A percentile compares a stretch with the other conserved stretches of the same genome.
Evolutionary conservation across 2,888 invertebrate species (phyloP).

Genomic region (Lycia hirtaria): DNA sequence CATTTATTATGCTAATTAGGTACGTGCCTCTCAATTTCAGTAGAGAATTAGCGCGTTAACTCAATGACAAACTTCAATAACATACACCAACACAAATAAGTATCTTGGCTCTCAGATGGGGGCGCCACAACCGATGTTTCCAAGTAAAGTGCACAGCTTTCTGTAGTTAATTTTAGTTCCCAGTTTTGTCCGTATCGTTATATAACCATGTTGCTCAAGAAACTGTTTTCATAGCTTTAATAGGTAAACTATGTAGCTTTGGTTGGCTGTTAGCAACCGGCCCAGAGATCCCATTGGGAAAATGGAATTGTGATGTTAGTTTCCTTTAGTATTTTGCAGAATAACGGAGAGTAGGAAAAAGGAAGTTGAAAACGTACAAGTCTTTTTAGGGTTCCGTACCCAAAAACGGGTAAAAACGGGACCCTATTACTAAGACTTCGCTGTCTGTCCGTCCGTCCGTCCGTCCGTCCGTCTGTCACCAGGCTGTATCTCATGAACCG

Average conservation of each 20-base stretch:
- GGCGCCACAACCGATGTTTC: background rate
- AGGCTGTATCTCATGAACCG: no score
- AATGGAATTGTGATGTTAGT: background rate
- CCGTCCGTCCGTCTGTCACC: no score
- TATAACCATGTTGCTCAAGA: background rate
- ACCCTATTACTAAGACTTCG: no score
- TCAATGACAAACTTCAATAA: slow-evolving; percentile 41
- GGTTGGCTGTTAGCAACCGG: slow-evolving; percentile 5
- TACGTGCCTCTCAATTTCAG: slow-evolving; percentile 62
- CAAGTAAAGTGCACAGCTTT: background rate
- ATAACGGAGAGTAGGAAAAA: background rate
- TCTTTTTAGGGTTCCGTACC: no score
- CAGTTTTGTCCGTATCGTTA: background rate
- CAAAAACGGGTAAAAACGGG: no score
- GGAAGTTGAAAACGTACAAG: no score
- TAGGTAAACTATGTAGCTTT: slow-evolving; percentile 17
- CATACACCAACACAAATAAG: background rate
- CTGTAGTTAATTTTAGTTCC: background rate
- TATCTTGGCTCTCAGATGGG: background rate
- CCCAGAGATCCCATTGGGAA: background rate
- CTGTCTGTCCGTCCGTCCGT: no score
- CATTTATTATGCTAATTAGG: slow-evolving; percentile 60
- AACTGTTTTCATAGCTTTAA: background rate
- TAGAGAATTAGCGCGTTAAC: slow-evolving; percentile 56
- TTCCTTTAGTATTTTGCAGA: background rate